A percentile compares a stretch with the other conserved stretches of the same genome.
These are phyloP conservation scores for Troides aeacus DNA, from an alignment of 2,888 invertebrate genomes.

Conservation along the genomic window DNA sequence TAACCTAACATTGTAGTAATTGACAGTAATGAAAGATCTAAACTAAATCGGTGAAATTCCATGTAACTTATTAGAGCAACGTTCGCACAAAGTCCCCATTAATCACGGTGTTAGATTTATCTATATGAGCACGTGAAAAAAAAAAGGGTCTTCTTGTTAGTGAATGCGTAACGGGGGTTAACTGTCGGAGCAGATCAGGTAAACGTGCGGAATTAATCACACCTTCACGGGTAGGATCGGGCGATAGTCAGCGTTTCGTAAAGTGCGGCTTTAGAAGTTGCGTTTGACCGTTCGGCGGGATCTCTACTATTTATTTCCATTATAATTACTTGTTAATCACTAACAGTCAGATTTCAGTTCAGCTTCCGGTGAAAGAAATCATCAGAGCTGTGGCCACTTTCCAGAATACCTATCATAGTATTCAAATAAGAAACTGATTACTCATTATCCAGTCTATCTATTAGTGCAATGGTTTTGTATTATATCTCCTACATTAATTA, in stretches of 20 bases:
- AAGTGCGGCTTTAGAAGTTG: constrained; percentile 42
- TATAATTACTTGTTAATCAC: too few relatives aligned
- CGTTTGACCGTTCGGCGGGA: background rate
- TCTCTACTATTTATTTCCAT: too few relatives aligned
- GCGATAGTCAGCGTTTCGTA: constrained; percentile 62
- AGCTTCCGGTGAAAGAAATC: too few relatives aligned
- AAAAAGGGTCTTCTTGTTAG: constrained; percentile 49
- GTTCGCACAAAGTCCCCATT: constrained; percentile 23
- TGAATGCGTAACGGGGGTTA: constrained; percentile 52
- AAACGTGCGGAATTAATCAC: constrained; percentile 75
- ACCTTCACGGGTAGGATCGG: constrained; percentile 62
- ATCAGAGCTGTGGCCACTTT: too few relatives aligned
- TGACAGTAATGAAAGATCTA: too few relatives aligned
- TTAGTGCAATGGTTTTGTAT: too few relatives aligned
- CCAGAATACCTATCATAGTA: too few relatives aligned
- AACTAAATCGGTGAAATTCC: background rate
- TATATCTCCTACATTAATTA: too few relatives aligned
- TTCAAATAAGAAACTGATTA: too few relatives aligned
- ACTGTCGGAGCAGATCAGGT: constrained; percentile 67
- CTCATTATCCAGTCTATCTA: too few relatives aligned
- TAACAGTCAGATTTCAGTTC: too few relatives aligned
- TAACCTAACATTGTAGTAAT: too few relatives aligned
- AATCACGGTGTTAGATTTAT: constrained; percentile 31
- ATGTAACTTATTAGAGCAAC: constrained; percentile 6
- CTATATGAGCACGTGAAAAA: constrained; percentile 34